These are phyloP conservation scores for Bilobella aurantiaca DNA, from an alignment of 1,140 invertebrate genomes.

Conservation along the genomic window DNA sequence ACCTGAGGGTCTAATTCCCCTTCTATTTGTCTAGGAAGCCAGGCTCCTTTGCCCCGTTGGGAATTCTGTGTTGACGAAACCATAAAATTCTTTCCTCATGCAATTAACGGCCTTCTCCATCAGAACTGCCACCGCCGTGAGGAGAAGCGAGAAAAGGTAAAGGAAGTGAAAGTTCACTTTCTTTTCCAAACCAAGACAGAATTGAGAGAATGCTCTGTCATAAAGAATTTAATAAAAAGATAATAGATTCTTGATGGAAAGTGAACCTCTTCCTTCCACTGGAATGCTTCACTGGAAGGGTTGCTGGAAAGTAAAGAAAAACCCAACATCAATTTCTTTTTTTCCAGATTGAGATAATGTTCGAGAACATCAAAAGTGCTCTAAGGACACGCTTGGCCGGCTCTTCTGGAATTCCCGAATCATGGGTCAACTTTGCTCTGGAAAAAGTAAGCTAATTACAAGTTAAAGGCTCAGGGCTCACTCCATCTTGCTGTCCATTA, in stretches of 20 bases:
- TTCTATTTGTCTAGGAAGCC: slow-evolving; percentile 39
- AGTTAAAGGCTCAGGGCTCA: too few species aligned
- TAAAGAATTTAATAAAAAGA: slow-evolving; percentile 4
- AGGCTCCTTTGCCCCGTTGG: slow-evolving; percentile 45
- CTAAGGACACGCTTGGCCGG: slow-evolving; percentile 33
- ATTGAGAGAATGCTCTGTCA: too few species aligned
- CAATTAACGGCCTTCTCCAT: slow-evolving; percentile 46
- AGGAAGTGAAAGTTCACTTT: not conserved
- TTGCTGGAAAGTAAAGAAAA: not conserved
- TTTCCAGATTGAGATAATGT: slow-evolving; percentile 39
- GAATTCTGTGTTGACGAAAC: slow-evolving; percentile 48
- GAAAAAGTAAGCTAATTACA: slow-evolving; percentile 42
- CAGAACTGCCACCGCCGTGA: slow-evolving; percentile 37
- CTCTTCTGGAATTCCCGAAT: slow-evolving; percentile 30
- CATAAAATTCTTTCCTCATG: slow-evolving; percentile 46
- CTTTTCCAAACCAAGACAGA: not conserved
- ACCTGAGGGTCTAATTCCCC: too few species aligned
- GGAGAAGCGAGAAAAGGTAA: slow-evolving; percentile 37
- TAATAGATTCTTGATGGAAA: not conserved
- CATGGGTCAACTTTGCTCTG: slow-evolving; percentile 40
- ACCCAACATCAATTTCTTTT: slow-evolving; percentile 2
- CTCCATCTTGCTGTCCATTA: too few species aligned
- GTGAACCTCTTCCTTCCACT: too few species aligned
- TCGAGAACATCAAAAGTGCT: slow-evolving; percentile 37
- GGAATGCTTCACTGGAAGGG: too few species aligned